Evolutionary conservation across 2,888 invertebrate species (phyloP).

Genomic region (Conchocele bisecta): DNA sequence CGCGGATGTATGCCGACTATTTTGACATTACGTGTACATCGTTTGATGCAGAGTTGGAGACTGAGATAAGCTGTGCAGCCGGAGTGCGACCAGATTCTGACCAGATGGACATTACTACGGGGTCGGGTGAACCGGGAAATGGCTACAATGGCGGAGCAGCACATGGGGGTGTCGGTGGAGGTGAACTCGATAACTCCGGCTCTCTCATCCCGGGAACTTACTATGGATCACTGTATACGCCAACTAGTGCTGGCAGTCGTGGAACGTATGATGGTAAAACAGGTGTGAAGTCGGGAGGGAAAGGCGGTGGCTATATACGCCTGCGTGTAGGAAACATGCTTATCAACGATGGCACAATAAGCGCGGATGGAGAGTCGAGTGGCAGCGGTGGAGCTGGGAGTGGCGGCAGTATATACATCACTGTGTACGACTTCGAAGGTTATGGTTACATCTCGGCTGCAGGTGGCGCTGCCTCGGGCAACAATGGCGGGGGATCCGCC

Average conservation of each 20-base stretch:
- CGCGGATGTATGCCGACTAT: slow-evolving; percentile 65
- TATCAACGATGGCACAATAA: slow-evolving; percentile 69
- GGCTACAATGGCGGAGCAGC: slow-evolving; percentile 64
- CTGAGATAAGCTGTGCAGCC: slow-evolving; percentile 64
- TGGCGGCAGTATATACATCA: slow-evolving; percentile 70
- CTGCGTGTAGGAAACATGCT: slow-evolving; percentile 61
- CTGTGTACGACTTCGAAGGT: slow-evolving; percentile 63
- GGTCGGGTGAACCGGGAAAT: slow-evolving; percentile 37
- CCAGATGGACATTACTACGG: slow-evolving; percentile 54
- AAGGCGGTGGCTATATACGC: slow-evolving; percentile 68
- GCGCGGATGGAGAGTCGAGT: slow-evolving; percentile 63
- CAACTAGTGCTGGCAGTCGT: slow-evolving; percentile 63
- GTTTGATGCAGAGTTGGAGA: slow-evolving; percentile 66
- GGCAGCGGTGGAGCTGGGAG: slow-evolving; percentile 70
- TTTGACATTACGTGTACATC: slow-evolving; percentile 62
- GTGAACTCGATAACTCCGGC: slow-evolving; percentile 48
- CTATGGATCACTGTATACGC: slow-evolving; percentile 71
- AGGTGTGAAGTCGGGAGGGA: slow-evolving; percentile 50
- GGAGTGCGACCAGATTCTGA: slow-evolving; percentile 52
- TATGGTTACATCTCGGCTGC: slow-evolving; percentile 63
- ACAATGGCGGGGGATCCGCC: slow-evolving; percentile 67
- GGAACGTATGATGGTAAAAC: slow-evolving; percentile 34
- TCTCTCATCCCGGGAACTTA: slow-evolving; percentile 43
- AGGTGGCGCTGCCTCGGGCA: slow-evolving; percentile 60
- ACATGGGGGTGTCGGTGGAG: slow-evolving; percentile 69